Evolutionary conservation across 2,888 invertebrate genomes (phyloP), one percentile per base, ranked within the genome.

Genomic region (Harmothoe impar): DNA sequence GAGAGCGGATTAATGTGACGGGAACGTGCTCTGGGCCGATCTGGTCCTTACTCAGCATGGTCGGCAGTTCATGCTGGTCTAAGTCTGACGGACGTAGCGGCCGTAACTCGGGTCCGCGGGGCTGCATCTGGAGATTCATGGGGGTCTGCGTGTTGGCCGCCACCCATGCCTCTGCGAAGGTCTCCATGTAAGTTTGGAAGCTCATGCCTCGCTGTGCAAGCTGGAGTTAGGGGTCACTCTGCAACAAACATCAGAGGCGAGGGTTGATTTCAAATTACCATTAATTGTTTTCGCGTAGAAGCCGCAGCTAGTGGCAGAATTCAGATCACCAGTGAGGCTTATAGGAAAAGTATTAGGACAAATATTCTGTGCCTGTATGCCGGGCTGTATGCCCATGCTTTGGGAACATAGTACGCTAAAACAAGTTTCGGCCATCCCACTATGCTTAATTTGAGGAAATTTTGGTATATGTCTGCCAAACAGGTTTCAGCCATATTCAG

Each of bases 131-230:
- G 1, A 86, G 54, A 52, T 29, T 86, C 15, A 54, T n/a, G 17
- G 86, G n/a, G 0, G 86, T 95, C 91, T 94, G 95, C 35, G 97
- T 97, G 96, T 97, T 98, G 96, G 98, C 98, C 93, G 98, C 98
- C 94, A 98, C 98, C 98, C 98, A 99, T 94, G 98, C 98, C 97
- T 99, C 98, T 93, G 98, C 98, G 96, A 99, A 98, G 94, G 98
- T 98, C 97, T 99, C 98, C 98, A 99, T 91, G 62, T 89, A 72
- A 23, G 90, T 77, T 54, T 91, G 89, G 52, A 91, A 89, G 84
- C 77, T 81, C 91, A 90, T 91, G 84, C 1, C 33, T 52, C 20
- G 1, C 23, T 33, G 23, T 81, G 33, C 10, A 10, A 7, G 35
- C 1, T 81, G 81, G 25, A 5, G 77, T 35, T 43, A 81, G 1